Base-by-base conservation (phyloP, 2,797 vertebrate genomes). In the Chromis chromis region DNA sequence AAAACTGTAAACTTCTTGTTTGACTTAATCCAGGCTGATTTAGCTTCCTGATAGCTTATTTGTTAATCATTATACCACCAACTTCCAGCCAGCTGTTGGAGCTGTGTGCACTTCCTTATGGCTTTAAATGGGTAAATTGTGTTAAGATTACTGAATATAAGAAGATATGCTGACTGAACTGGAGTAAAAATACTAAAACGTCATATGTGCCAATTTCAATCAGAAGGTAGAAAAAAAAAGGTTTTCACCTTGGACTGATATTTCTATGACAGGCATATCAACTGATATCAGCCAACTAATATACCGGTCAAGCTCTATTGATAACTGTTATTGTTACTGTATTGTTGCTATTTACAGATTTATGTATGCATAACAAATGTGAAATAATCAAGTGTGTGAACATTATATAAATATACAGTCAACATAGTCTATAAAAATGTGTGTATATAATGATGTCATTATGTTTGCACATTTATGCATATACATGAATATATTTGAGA, bases 71-170 rank as follows among this genome's bases (percentile, higher is more conserved):
- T 12, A 1, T n/a, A 3, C 10, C 28, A 53, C 44, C 19, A 46
- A 39, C 64, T 63, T 68, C 36, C 58, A 69, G 53, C 17, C 31
- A 42, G 9, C 59, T 33, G n/a, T 28, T 42, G 58, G 10, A 60
- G 50, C 21, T 36, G 9, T 25, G 19, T 0, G 27, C 4, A 67
- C 9, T 21, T 42, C 1, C 1, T 56, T 44, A 11, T 11, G 28
- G 13, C 19, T 39, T 64, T 28, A 22, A 42, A 36, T 42, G 42
- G n/a, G 27, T 10, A 59, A 56, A 46, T 48, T 21, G 40, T 22
- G 3, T 25, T 3, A 3, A 19, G 10, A 21, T 10, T 27, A 14
- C 16, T 48, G 9, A 21, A 28, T n/a, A 17, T 31, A 49, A 19
- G 27, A 65, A 0, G 2, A 14, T 19, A 12, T n/a, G 22, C 19